These are phyloP conservation scores for Hoplias malabaricus DNA, from an alignment of 2,113 vertebrate genomes.

Conservation along the genomic window DNA sequence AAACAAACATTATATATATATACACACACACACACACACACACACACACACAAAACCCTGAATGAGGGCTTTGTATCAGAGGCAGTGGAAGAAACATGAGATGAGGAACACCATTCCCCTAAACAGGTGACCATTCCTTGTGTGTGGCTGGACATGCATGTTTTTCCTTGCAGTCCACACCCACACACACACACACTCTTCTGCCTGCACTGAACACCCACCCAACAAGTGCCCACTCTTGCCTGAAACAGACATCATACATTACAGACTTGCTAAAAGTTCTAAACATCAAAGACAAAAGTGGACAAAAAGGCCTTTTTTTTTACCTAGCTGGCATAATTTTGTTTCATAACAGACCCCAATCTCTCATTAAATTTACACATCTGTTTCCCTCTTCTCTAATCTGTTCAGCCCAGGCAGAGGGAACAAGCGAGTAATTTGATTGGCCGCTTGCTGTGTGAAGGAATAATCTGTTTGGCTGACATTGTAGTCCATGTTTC, in stretches of 20 bases:
- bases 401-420: background rate
- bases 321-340: background rate
- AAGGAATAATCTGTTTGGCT: background rate
- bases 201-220: background rate
- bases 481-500: background rate
- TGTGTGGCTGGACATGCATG: background rate
- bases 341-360: background rate
- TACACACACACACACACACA: background rate
- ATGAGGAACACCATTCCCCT: background rate
- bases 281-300: background rate
- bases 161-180: background rate
- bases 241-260: background rate
- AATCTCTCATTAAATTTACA: background rate
- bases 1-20: too few species aligned
- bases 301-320: background rate
- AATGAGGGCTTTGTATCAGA: constrained; percentile 37
- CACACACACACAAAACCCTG: background rate
- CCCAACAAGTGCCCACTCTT: background rate
- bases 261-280: background rate
- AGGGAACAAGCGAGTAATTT: background rate
- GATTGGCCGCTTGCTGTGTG: background rate
- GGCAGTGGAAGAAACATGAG: constrained; percentile 23
- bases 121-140: background rate
- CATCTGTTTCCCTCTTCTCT: background rate
- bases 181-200: background rate